Base-by-base conservation (phyloP, 2,797 vertebrate genomes). In the Arctocebus calabarensis region DNA sequence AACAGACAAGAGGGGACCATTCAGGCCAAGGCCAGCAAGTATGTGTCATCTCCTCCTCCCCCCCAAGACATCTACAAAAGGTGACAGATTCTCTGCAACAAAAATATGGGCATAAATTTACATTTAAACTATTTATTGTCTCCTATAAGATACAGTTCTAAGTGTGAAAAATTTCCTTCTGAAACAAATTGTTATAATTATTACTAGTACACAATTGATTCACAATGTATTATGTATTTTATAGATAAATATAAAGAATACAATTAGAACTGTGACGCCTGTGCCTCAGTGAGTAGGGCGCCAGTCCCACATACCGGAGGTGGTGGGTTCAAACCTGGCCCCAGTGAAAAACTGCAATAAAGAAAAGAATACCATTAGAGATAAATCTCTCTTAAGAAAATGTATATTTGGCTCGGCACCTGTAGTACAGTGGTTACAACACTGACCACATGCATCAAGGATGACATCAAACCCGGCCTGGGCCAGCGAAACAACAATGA, bases 311-410 rank as follows among this genome's bases (percentile, higher is more conserved):
- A n/a, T n/a, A n/a, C n/a, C n/a, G n/a, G n/a, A n/a, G n/a, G n/a
- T n/a, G n/a, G n/a, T n/a, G n/a, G n/a, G n/a, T n/a, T n/a, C n/a
- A n/a, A n/a, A n/a, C n/a, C n/a, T n/a, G n/a, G n/a, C n/a, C n/a
- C n/a, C n/a, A n/a, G n/a, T n/a, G n/a, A n/a, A n/a, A n/a, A n/a
- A n/a, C n/a, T n/a, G n/a, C n/a, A n/a, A n/a, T n/a, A n/a, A n/a
- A n/a, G n/a, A n/a, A 94, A 91, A 91, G 88, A 93, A 81, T 79
- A 32, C 91, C 86, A 82, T 82, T 79, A 34, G 61, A 75, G 55
- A 64, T 64, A 86, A 45, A 12, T 74, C 8, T 94, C 32, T 90
- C 48, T 19, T 66, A 59, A 45, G 55, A 77, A 59, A 55, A 52
- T 86, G 81, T 5, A 17, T 40, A 29, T 27, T 83, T 90, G 32